These are phyloP conservation scores for Lepus americanus DNA, from an alignment of 2,113 vertebrate species.

Conservation along the genomic window DNA sequence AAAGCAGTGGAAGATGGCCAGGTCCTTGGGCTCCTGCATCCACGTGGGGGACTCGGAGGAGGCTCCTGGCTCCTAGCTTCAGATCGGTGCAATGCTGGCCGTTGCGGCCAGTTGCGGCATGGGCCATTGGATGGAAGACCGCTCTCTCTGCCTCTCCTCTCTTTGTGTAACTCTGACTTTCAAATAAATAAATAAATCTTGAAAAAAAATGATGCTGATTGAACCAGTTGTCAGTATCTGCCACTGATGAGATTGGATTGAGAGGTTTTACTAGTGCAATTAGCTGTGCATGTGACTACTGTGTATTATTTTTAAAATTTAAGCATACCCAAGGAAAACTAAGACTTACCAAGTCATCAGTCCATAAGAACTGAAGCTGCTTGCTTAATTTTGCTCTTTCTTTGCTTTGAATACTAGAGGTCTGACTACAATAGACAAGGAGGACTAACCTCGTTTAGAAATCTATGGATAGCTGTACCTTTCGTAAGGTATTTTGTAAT, in stretches of 20 bases:
- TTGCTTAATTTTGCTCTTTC: not conserved
- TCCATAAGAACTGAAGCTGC: not conserved
- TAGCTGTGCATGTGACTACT: not conserved
- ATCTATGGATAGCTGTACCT: not conserved
- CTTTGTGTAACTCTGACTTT: too few relatives aligned
- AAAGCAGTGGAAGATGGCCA: too few relatives aligned
- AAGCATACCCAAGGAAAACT: not conserved
- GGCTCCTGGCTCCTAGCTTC: too few relatives aligned
- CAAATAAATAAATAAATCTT: too few relatives aligned
- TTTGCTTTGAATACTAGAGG: not conserved
- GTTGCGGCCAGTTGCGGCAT: too few relatives aligned
- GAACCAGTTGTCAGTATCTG: not conserved
- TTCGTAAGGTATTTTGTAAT: slow-evolving; percentile 15
- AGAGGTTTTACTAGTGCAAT: not conserved
- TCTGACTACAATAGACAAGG: slow-evolving; percentile 38
- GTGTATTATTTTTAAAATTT: not conserved
- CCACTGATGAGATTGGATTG: not conserved
- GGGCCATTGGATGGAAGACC: too few relatives aligned
- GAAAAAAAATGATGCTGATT: not conserved
- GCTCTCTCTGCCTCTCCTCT: too few relatives aligned
- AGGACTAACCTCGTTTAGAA: not conserved
- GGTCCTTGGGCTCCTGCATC: too few relatives aligned
- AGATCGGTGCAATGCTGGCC: too few relatives aligned
- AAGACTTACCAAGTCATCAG: not conserved
- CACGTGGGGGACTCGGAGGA: too few relatives aligned